These are phyloP conservation scores for Amniataba percoides DNA, from an alignment of 2,797 vertebrate genomes.

Conservation along the genomic window DNA sequence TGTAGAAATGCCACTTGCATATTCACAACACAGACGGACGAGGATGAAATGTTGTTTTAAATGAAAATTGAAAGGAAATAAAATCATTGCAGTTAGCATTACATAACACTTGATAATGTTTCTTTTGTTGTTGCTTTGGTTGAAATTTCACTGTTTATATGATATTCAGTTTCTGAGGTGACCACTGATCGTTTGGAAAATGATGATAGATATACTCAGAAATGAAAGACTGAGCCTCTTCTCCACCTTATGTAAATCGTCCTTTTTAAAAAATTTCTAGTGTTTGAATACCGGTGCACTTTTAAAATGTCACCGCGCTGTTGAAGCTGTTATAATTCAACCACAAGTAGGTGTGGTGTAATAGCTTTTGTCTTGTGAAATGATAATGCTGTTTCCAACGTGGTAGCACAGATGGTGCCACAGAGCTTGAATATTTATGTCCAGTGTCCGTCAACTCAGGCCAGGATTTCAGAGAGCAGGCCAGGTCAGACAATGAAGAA, in stretches of 20 bases:
- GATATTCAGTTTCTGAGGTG: not conserved
- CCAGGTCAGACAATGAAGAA: conserved; percentile 16
- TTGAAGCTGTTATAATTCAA: conserved; percentile 27
- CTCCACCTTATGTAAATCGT: conserved; percentile 55
- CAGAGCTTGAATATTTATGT: conserved; percentile 59
- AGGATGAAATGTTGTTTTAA: conserved; percentile 26
- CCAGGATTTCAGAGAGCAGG: conserved; percentile 35
- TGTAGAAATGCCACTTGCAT: conserved; percentile 3
- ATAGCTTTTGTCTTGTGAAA: conserved; percentile 53
- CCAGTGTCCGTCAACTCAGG: conserved; percentile 48
- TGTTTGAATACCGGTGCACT: conserved; percentile 50
- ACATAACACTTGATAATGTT: conserved; percentile 12
- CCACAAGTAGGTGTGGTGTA: conserved; percentile 34
- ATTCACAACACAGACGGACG: conserved; percentile 27
- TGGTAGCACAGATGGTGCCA: conserved; percentile 58
- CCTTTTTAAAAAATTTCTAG: conserved; percentile 49
- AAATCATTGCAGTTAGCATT: conserved; percentile 13
- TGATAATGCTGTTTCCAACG: conserved; percentile 46
- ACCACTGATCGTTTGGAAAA: conserved; percentile 3
- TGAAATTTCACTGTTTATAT: not conserved
- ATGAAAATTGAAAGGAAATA: conserved; percentile 8
- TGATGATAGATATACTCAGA: not conserved
- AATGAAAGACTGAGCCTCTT: conserved; percentile 40
- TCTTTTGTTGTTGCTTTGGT: conserved; percentile 12
- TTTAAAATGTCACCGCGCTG: conserved; percentile 38